Conservation (phyloP, 1,140 invertebrate genomes). For the Zaprionus gabonicus region DNA sequence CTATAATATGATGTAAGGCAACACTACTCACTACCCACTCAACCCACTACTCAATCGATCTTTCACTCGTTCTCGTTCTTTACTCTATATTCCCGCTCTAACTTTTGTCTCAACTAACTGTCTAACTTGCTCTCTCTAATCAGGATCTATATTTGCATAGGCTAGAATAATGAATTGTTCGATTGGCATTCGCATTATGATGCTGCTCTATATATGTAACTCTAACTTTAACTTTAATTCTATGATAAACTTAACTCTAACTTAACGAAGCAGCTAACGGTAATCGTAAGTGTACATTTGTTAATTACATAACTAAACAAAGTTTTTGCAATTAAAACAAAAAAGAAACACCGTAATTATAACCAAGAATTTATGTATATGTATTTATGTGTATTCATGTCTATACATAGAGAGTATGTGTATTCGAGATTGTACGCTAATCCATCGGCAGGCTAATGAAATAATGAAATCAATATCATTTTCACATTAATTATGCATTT, state of each 20-base stretch:
- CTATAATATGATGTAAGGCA: neutral
- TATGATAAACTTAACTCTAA: constrained; percentile 37
- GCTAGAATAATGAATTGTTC: constrained; percentile 78
- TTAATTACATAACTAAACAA: constrained; percentile 70
- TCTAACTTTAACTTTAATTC: constrained; percentile 27
- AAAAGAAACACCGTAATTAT: constrained; percentile 36
- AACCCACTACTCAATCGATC: constrained; percentile 2
- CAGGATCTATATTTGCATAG: constrained; percentile 50
- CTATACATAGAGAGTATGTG: constrained; percentile 56
- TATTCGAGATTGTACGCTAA: constrained; percentile 14
- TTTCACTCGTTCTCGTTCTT: constrained; percentile 32
- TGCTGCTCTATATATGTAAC: neutral
- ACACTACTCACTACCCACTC: neutral
- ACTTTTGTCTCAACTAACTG: constrained; percentile 23
- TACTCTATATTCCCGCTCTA: constrained; percentile 25
- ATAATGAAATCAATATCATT: constrained; percentile 76
- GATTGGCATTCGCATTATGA: constrained; percentile 44
- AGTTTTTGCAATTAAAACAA: constrained; percentile 56
- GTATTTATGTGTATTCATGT: constrained; percentile 61
- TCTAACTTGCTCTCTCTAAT: constrained; percentile 20
- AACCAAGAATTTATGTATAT: constrained; percentile 44
- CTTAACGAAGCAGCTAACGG: constrained; percentile 53
- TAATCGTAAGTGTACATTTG: constrained; percentile 78
- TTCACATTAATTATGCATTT: constrained; percentile 81
- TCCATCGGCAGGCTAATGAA: constrained; percentile 9